Conservation (phyloP, 2,113 vertebrate species). For the Colaptes auratus region DNA sequence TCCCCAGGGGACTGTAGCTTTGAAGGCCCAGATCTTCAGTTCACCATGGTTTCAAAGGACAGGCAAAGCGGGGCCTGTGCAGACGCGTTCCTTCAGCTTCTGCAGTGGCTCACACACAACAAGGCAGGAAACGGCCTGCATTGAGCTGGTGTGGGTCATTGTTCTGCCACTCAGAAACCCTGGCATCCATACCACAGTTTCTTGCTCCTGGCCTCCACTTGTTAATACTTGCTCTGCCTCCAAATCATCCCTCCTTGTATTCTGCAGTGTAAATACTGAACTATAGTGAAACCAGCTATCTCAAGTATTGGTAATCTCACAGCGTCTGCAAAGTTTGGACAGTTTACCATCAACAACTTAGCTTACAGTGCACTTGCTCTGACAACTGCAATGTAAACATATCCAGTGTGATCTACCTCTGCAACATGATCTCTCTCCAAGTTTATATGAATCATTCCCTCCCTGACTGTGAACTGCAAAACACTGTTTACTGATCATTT, state of each 20-base stretch:
- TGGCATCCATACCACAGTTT: background rate
- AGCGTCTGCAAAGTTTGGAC: background rate
- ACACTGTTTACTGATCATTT: background rate
- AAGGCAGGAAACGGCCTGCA: background rate
- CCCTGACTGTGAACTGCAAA: background rate
- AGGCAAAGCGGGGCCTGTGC: background rate
- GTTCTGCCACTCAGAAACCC: background rate
- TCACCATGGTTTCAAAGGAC: background rate
- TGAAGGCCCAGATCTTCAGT: background rate
- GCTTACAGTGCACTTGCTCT: background rate
- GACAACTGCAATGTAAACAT: conserved; percentile 5
- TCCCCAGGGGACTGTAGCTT: background rate
- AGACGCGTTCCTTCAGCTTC: background rate
- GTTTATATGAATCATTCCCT: background rate
- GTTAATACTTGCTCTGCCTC: background rate
- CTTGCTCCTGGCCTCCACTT: background rate
- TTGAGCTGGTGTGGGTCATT: background rate
- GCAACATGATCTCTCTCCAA: background rate
- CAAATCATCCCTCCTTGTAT: background rate
- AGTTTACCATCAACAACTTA: background rate
- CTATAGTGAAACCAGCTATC: background rate
- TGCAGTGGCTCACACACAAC: background rate
- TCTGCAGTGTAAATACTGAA: background rate
- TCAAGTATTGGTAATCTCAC: background rate
- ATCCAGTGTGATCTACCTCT: background rate